Base-by-base conservation (phyloP, 2,113 vertebrate genomes). In the Callopanchax toddi region DNA sequence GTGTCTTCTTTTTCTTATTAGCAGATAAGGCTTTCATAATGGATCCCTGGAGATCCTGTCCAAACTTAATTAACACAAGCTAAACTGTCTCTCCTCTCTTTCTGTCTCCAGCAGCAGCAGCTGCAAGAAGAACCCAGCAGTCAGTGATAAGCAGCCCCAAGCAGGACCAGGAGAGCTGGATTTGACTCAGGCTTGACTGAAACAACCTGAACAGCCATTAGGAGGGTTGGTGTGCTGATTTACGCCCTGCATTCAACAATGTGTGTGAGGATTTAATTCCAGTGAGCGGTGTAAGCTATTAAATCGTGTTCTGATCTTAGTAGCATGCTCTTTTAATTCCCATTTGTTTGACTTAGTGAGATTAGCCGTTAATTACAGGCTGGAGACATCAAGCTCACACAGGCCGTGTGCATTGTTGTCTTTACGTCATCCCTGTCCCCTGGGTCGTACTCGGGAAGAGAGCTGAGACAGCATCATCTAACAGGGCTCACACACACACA, bases 291-390 rank as follows among this genome's bases (percentile, higher is more conserved):
- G 72, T 81, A 79, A 75, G 56, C 78, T 57, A 34, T 63, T 44
- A 79, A 78, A 85, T 76, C 74, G 0, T 52, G 48, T 69, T 78
- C 76, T 77, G 82, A 85, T 89, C 74, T 78, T 57, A 78, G 74
- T 57, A 69, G 64, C 42, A 60, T 37, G 54, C 42, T 84, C 69
- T 64, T 77, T 76, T 73, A 76, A 89, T 79, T 86, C 86, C 83
- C 78, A 66, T 87, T 89, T 87, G 87, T 89, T 88, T 88, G 81
- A 80, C 67, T 83, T 70, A 60, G 56, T 67, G 73, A 88, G 89
- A 90, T 90, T 79, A 86, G 59, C 69, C 77, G 78, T 86, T 89
- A 89, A 91, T 85, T 88, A 87, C 75, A 45, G 57, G 42, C 68
- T 46, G 23, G 51, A 80, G 81, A 82, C 78, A 81, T 82, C 49